phyloP scores from a whole-genome alignment of 2,888 invertebrate species.

The Callyntrura guangdongensis region DNA sequence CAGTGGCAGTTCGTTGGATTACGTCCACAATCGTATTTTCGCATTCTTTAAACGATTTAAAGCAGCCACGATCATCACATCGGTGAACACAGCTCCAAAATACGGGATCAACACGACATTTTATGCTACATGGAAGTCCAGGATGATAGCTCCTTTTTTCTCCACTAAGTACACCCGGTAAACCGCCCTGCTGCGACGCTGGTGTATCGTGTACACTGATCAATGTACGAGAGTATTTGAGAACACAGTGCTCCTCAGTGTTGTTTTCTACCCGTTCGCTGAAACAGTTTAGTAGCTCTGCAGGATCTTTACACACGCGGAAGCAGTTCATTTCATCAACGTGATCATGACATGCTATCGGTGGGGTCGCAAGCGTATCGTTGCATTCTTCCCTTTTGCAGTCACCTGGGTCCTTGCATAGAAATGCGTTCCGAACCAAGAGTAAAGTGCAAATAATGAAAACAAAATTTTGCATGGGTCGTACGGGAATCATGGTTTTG shows the following conservation, averaged over 20 bases:
- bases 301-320: slow-evolving; percentile 21
- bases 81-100: slow-evolving; percentile 52
- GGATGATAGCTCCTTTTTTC: not conserved
- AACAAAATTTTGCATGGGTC: too few relatives aligned
- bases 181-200: not conserved
- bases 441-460: too few relatives aligned
- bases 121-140: slow-evolving; percentile 28
- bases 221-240: slow-evolving; percentile 4
- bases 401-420: not conserved
- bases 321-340: slow-evolving; percentile 24
- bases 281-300: slow-evolving; percentile 34
- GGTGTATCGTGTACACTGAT: not conserved
- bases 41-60: not conserved
- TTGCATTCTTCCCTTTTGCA: slow-evolving; percentile 8
- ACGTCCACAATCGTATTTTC: not conserved
- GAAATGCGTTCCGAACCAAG: too few relatives aligned
- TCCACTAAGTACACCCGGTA: not conserved
- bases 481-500: too few relatives aligned
- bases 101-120: slow-evolving; percentile 25
- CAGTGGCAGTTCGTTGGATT: not conserved
- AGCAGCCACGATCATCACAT: slow-evolving; percentile 11
- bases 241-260: slow-evolving; percentile 19
- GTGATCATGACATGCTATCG: slow-evolving; percentile 8
- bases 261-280: not conserved
- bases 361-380: not conserved